These are phyloP conservation scores for Temnothorax longispinosus DNA, from an alignment of 1,140 invertebrate species.

Conservation along the genomic window DNA sequence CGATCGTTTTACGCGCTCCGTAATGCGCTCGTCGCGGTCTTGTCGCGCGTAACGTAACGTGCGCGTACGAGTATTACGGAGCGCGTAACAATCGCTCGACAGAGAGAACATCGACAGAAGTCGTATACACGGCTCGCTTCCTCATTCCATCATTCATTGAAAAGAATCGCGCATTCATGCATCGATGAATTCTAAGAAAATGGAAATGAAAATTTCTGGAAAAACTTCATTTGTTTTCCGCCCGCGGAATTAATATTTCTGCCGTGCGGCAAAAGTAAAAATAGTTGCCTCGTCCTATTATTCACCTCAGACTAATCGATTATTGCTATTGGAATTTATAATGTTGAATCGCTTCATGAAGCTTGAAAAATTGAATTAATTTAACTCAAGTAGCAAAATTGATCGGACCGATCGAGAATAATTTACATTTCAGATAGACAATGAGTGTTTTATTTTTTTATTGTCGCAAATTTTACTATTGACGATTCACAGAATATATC, in stretches of 20 bases:
- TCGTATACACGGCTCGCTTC: background rate
- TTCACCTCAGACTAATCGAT: background rate
- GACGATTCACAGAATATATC: background rate
- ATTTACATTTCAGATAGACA: background rate
- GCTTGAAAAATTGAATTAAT: background rate
- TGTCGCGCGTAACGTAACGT: background rate
- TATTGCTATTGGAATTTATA: background rate
- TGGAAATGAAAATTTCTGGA: background rate
- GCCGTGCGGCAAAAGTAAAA: background rate
- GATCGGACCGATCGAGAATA: background rate
- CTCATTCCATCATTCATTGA: background rate
- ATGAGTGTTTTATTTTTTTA: constrained; percentile 2
- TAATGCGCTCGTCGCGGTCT: constrained; percentile 20
- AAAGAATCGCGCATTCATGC: background rate
- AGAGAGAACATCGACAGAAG: background rate
- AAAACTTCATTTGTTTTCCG: background rate
- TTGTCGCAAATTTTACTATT: background rate
- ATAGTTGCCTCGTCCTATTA: background rate
- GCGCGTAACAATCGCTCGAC: background rate
- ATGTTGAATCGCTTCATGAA: background rate
- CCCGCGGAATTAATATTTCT: constrained; percentile 24
- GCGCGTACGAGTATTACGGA: background rate
- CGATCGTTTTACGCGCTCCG: constrained; percentile 37
- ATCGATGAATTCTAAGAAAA: background rate
- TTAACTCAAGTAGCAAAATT: background rate